Base-by-base conservation (phyloP, 1,140 invertebrate genomes). In the Drosophila rufa region DNA sequence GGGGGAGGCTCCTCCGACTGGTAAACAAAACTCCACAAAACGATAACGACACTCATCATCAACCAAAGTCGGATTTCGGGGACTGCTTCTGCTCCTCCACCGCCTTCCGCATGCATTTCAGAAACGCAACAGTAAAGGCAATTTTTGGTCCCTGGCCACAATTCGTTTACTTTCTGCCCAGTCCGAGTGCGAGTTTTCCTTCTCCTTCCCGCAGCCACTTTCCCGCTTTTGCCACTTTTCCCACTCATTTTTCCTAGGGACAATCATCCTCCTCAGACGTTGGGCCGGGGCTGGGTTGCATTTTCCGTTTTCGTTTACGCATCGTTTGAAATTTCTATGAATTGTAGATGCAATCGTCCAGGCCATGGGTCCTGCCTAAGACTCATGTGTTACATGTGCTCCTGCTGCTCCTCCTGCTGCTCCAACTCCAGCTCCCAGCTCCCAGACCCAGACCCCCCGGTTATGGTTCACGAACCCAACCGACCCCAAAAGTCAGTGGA, bases 291-390 rank as follows among this genome's bases (percentile, higher is more conserved):
- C 45, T 61, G 66, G 43, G 74, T n/a, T 80, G 85, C 78, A 71
- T 91, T 90, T 90, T 91, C 82, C 86, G 79, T 91, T 92, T 91
- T 90, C 89, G 84, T 91, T 91, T 90, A 91, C 79, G 90, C 80
- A 90, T 83, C 81, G 90, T 90, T 91, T 90, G 85, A 82, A 92
- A 92, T 92, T 91, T 91, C 90, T 91, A 91, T 91, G 90, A 91
- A 91, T 91, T 91, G 90, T 91, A 91, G 90, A 91, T 91, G 90
- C 84, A 91, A 91, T 91, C 90, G 86, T 83, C 78, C 85, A 89
- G 85, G 75, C 81, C 81, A 70, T 77, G 67, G 67, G 66, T 64
- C 56, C 67, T 53, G 77, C 46, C 68, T 79, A 79, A 79, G 76
- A 79, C 76, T 79, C 76, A 79, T 79, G 76, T 79, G 76, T 78